A percentile compares a stretch with the other conserved stretches of the same genome.
Conservation (phyloP, 2,888 invertebrate genomes). For the Epiblema foenella region DNA sequence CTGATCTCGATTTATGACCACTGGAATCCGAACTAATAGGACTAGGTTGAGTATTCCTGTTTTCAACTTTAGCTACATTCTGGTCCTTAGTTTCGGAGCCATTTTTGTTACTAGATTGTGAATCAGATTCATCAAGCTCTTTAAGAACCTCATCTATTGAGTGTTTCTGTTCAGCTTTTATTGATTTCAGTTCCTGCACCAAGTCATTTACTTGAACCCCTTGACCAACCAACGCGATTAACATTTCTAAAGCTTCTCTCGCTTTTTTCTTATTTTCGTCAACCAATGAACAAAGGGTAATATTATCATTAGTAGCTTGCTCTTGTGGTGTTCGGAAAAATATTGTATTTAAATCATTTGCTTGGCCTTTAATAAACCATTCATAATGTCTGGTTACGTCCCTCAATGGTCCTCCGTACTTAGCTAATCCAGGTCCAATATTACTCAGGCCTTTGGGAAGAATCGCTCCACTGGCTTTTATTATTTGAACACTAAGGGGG, state of each 20-base stretch:
- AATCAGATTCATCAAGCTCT: conserved; percentile 7
- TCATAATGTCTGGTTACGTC: conserved; percentile 64
- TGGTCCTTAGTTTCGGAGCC: not conserved
- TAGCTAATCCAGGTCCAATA: conserved; percentile 67
- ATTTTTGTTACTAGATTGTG: not conserved
- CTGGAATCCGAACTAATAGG: not conserved
- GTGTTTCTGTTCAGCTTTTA: conserved; percentile 19
- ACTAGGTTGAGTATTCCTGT: not conserved
- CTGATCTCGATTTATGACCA: not conserved
- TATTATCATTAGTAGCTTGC: conserved; percentile 9
- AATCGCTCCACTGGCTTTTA: conserved; percentile 51
- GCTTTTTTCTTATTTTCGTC: conserved; percentile 23
- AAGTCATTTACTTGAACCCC: conserved; percentile 26
- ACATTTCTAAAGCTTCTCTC: conserved; percentile 17
- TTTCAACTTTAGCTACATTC: not conserved
- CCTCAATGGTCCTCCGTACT: conserved; percentile 60
- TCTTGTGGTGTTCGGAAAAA: conserved; percentile 48
- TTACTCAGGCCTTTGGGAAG: conserved; percentile 66
- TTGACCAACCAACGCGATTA: conserved; percentile 17
- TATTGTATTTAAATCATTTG: conserved; percentile 49
- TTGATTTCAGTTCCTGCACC: conserved; percentile 11
- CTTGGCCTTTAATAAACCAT: conserved; percentile 55
- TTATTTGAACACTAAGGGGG: conserved; percentile 60
- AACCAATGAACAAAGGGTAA: not conserved
- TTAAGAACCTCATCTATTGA: conserved; percentile 12